phyloP scores from a whole-genome alignment of 1,140 invertebrate species.

The Drosophila suzukii region DNA sequence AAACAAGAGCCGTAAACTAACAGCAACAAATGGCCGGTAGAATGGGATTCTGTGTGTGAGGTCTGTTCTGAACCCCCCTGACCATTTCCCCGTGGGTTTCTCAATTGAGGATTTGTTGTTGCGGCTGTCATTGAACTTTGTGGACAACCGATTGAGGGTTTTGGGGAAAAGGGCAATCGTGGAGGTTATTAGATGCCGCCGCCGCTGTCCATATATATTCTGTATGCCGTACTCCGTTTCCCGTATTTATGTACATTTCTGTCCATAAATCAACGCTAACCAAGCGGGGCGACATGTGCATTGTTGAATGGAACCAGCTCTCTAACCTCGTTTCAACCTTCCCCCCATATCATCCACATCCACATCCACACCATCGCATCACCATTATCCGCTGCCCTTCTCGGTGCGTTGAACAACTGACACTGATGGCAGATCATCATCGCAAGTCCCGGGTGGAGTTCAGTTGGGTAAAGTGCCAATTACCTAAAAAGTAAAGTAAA shows the following conservation, averaged over 20 bases:
- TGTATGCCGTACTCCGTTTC: conserved; percentile 1
- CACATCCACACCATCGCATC: conserved; percentile 5
- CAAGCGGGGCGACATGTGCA: conserved; percentile 25
- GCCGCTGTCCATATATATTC: not conserved
- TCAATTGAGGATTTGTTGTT: conserved; percentile 64
- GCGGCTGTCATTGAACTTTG: conserved; percentile 76
- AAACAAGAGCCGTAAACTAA: conserved; percentile 63
- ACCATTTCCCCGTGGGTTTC: conserved; percentile 14
- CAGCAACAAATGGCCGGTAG: conserved; percentile 45
- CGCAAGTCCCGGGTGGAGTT: conserved; percentile 7
- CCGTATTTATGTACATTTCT: conserved; percentile 27
- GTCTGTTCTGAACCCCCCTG: not conserved
- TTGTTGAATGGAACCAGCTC: conserved; percentile 30
- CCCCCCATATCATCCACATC: conserved; percentile 12
- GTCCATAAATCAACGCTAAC: conserved; percentile 41
- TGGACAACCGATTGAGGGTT: conserved; percentile 3
- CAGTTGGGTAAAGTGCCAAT: conserved; percentile 40
- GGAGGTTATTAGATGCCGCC: conserved; percentile 6
- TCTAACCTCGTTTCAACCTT: conserved; percentile 33
- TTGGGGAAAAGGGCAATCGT: not conserved
- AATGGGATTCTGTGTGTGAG: conserved; percentile 45
- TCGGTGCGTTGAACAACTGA: conserved; percentile 57
- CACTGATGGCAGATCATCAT: not conserved
- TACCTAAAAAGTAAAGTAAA: conserved; percentile 19
- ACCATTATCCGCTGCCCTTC: conserved; percentile 47